A percentile compares a stretch with the other conserved stretches of the same genome.
phyloP scores from a whole-genome alignment of 2,113 vertebrate species.

The Theropithecus gelada region DNA sequence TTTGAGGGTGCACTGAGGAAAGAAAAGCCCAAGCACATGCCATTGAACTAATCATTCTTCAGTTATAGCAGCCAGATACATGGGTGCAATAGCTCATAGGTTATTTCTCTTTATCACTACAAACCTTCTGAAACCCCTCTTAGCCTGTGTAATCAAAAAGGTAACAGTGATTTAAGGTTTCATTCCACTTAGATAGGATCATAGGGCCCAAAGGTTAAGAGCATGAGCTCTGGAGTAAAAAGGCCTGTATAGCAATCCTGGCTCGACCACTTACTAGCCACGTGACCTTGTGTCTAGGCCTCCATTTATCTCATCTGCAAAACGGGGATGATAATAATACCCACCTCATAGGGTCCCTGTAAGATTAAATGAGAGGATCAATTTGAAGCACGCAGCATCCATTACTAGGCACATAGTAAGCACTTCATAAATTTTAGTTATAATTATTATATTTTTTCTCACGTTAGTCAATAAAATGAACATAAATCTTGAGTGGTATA shows the following conservation, averaged over 20 bases:
- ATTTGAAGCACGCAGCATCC: neutral
- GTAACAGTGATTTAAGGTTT: neutral
- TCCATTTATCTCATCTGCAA: constrained; percentile 3
- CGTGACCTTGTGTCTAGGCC: neutral
- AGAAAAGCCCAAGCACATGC: neutral
- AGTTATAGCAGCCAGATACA: neutral
- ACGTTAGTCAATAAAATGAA: neutral
- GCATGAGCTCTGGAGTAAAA: neutral
- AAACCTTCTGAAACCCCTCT: neutral
- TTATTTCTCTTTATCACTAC: neutral
- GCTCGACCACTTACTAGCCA: too few relatives aligned
- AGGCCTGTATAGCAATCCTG: accelerated
- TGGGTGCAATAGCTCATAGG: neutral
- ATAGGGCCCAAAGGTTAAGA: neutral
- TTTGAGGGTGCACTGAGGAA: neutral
- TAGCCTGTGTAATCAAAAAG: neutral
- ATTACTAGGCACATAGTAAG: neutral
- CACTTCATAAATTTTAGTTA: neutral
- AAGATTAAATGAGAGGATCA: neutral
- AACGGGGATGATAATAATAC: neutral
- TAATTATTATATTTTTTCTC: neutral
- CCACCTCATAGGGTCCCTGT: neutral
- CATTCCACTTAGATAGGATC: neutral
- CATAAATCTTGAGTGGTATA: neutral
- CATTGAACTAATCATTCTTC: neutral